Evolutionary conservation across 2,797 vertebrate species (phyloP), one percentile per base, ranked within the genome.

Genomic region (Fringilla coelebs): DNA sequence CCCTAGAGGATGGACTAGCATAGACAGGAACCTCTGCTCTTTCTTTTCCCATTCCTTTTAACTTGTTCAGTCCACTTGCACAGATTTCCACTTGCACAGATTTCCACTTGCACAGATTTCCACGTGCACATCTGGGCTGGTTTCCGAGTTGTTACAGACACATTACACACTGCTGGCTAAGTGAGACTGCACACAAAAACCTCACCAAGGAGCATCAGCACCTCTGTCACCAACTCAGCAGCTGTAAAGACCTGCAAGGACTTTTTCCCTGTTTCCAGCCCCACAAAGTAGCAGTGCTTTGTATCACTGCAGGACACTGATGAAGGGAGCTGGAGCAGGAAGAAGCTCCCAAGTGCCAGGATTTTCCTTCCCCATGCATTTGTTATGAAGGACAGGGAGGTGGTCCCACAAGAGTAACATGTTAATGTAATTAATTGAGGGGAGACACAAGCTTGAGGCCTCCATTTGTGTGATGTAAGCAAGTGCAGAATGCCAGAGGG

Each of bases 91-190:
- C 41, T 43, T 43, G 41, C 41, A 43, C 41, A 19, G 41, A 43
- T 43, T 18, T 46, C 41, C 28, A 18, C 41, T 73, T 60, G 45
- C 78, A 70, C 5, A 26, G 40, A 43, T 36, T 57, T 48, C 74
- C 43, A 31, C 1, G 2, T 62, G 36, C 74, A 25, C 13, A 1
- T 22, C 8, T 2, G 0, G 7, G 17, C 38, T 61, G 3, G 0
- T 83, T 77, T 75, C 83, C 65, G 88, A 57, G 52, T 13, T 1
- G 1, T 43, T 43, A n/a, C 77, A 61, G 68, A 25, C 63, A 48
- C 28, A 2, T 17, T n/a, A 17, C 55, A 46, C 6, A 0, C 54
- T 38, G 36, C 34, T 24, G 74, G 52, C 55, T n/a, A 0, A 6
- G 18, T 51, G 36, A 88, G n/a, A 45, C 43, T 45, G 49, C 41